Conservation (phyloP, 2,113 vertebrate genomes). For the Peromyscus maniculatus region DNA sequence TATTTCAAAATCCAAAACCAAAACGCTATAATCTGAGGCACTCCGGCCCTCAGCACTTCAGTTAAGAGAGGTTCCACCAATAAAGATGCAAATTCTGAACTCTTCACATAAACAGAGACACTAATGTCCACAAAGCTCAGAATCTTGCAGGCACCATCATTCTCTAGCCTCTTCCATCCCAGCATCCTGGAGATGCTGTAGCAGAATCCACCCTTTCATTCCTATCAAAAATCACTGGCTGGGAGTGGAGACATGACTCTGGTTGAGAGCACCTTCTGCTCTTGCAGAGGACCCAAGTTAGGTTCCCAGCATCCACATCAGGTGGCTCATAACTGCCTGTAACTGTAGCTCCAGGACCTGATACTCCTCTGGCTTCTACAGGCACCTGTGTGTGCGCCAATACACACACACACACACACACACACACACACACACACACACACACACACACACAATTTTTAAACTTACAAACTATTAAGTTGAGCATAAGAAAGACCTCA, state of each 20-base stretch:
- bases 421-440: not conserved
- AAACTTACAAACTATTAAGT: not conserved
- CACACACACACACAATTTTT: not conserved
- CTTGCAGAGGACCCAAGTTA: not conserved
- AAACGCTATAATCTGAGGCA: not conserved
- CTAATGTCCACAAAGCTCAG: not conserved
- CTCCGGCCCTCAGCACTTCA: not conserved
- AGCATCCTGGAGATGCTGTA: not conserved
- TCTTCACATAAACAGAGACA: not conserved
- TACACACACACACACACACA: not conserved
- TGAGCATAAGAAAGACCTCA: too few species aligned
- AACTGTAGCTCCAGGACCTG: not conserved
- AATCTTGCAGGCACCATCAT: not conserved
- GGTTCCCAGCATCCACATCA: not conserved
- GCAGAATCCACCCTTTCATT: not conserved
- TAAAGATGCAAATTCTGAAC: not conserved
- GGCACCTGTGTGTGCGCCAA: too few species aligned
- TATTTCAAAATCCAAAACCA: not conserved
- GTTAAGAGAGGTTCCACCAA: not conserved
- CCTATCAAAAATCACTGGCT: not conserved
- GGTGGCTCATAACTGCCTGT: not conserved
- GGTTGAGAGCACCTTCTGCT: too few species aligned
- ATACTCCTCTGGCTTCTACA: not conserved
- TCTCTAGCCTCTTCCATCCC: not conserved
- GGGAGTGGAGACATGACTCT: not conserved